Percentiles rank a stretch among this genome's conserved stretches.
phyloP scores from a whole-genome alignment of 2,113 vertebrate species.

The Hemiprocne comata region DNA sequence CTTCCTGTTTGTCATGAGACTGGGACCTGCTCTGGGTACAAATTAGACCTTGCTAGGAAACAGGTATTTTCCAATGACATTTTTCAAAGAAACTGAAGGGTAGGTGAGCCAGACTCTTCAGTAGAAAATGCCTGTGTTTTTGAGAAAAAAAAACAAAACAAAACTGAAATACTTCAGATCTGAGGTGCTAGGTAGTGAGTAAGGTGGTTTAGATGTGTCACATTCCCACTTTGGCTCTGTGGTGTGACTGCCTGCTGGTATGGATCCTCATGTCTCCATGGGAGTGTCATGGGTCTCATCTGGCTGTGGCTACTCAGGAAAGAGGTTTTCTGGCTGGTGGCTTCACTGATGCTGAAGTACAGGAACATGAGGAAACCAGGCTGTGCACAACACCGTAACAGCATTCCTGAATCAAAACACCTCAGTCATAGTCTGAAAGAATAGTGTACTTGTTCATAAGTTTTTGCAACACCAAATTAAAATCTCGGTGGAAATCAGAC shows the following conservation, averaged over 20 bases:
- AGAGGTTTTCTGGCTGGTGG: background rate
- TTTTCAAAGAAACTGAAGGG: background rate
- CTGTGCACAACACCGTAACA: background rate
- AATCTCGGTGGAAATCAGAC: slow-evolving; percentile 11
- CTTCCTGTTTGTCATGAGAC: background rate
- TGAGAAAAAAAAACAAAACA: background rate
- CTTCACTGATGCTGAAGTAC: background rate
- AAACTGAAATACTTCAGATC: background rate
- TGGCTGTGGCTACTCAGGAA: background rate
- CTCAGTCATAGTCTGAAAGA: background rate
- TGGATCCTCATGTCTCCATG: background rate
- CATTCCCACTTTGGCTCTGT: background rate
- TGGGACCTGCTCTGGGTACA: background rate
- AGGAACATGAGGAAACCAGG: background rate
- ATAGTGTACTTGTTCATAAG: background rate
- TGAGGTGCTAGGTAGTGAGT: background rate
- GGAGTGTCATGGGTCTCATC: background rate
- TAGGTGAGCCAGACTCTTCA: background rate
- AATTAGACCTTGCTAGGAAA: background rate
- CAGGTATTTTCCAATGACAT: background rate
- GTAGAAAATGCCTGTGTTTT: background rate
- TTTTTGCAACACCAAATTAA: background rate
- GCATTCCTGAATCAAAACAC: background rate
- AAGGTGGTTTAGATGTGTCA: background rate
- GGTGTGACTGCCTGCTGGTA: background rate